Evolutionary conservation across 2,797 vertebrate species (phyloP).

Genomic region (Aselliscus stoliczkanus): DNA sequence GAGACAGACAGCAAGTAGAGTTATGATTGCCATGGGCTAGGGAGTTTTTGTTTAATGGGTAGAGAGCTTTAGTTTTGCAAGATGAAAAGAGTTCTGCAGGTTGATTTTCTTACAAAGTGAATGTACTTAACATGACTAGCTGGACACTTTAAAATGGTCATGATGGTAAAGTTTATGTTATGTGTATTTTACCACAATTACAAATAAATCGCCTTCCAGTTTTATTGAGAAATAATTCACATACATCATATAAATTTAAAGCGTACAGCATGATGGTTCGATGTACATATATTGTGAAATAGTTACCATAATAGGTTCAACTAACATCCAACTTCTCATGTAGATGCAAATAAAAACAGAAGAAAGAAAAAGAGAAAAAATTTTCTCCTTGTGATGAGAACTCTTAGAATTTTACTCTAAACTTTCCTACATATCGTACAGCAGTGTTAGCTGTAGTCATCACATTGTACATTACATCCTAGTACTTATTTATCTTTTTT

Average conservation of each 20-base stretch:
- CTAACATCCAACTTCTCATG: background rate
- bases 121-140: background rate
- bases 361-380: background rate
- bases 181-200: background rate
- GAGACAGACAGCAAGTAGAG: background rate
- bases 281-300: background rate
- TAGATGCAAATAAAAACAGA: too few species aligned
- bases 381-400: background rate
- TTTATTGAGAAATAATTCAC: background rate
- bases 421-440: background rate
- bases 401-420: background rate
- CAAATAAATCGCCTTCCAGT: background rate
- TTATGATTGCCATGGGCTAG: too few species aligned
- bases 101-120: rapidly evolving
- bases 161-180: background rate
- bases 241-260: background rate
- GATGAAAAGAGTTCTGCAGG: background rate
- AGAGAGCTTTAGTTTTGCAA: background rate
- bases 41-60: background rate
- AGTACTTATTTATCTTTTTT: background rate
- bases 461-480: background rate
- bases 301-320: background rate
- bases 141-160: background rate
- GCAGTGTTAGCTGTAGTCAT: background rate
- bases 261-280: background rate